A percentile compares a stretch with the other conserved stretches of the same genome.
Conservation (phyloP, 35 echinoderm and acorn worm species). For the Stichopus chloronotus region DNA sequence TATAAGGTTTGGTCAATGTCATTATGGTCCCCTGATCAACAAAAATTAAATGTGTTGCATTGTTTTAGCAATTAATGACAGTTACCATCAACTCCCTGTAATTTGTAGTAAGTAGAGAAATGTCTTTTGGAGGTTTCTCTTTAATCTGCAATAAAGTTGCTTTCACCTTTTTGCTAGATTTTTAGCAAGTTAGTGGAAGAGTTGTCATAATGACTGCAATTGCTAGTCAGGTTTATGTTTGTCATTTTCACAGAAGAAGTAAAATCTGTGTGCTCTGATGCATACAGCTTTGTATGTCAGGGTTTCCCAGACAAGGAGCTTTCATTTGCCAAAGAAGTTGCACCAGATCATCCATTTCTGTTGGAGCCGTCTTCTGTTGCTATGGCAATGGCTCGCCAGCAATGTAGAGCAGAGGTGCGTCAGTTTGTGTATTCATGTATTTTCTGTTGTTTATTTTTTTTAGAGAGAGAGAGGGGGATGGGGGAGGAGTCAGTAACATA, state of each 20-base stretch:
- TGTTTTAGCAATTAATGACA: no score
- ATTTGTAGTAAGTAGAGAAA: no score
- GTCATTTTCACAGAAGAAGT: constrained; percentile 52
- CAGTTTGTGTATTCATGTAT: neutral
- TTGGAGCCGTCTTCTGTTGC: constrained; percentile 72
- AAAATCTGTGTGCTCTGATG: constrained; percentile 70
- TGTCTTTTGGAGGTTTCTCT: no score
- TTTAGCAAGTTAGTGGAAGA: no score
- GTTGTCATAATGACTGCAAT: no score
- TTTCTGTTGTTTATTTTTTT: neutral
- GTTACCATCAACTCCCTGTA: no score
- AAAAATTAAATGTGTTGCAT: no score
- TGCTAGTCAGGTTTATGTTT: no score
- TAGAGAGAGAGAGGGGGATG: neutral
- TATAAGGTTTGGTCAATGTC: no score
- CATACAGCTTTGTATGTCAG: constrained; percentile 78
- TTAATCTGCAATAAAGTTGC: no score
- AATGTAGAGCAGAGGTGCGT: constrained; percentile 85
- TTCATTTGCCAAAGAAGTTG: constrained; percentile 65
- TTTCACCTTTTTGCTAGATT: no score
- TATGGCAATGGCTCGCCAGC: constrained; percentile 83
- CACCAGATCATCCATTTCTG: neutral
- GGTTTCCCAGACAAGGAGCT: constrained; percentile 83
- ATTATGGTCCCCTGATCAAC: no score
- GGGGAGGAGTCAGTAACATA: neutral